Evolutionary conservation across 2,797 vertebrate species (phyloP), one percentile per base, ranked within the genome.

Genomic region (Hydrolagus colliei): DNA sequence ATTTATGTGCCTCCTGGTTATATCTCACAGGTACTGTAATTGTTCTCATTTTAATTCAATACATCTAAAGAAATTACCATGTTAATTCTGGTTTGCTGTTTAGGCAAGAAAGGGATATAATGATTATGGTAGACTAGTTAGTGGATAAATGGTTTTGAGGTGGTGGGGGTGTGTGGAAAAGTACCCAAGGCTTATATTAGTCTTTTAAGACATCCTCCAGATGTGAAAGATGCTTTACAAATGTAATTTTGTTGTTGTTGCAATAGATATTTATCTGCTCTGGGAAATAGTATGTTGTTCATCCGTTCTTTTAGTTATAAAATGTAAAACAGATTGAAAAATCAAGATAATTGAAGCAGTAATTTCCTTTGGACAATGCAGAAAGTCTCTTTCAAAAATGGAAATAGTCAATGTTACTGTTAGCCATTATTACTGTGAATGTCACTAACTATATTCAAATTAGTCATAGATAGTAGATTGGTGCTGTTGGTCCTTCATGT

Each of bases 1-100:
- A 94, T 95, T 86, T 94, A 93, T 90, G 91, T 95, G 89, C 94
- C 94, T 90, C 92, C 93, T 0, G 94, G 95, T 88, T 95, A 95
- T 8, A 90, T 94, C 77, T 94, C 94, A 94, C 94, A 94, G 92
- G 94, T 95, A 90, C 87, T 72, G 62, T 80, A 65, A 32, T 32
- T 67, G 7, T 27, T n/a, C 20, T 13, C 7, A 80, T 27, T 59
- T 77, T 52, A 77, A 18, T 62, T 20, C 18, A 11, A 12, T 11
- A 63, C 27, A 27, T 14, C 59, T 27, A 22, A 63, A 62, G 77
- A 11, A 63, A 32, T 14, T 80, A n/a, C 62, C 14, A 52, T 52
- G 41, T 52, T 52, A 67, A 35, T 63, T 80, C 22, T 8, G 32
- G n/a, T 14, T 27, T 63, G 4, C 16, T 32, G 27, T 3, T 20